Evolutionary conservation across 2,113 vertebrate genomes (phyloP).

Genomic region (Jaculus jaculus): DNA sequence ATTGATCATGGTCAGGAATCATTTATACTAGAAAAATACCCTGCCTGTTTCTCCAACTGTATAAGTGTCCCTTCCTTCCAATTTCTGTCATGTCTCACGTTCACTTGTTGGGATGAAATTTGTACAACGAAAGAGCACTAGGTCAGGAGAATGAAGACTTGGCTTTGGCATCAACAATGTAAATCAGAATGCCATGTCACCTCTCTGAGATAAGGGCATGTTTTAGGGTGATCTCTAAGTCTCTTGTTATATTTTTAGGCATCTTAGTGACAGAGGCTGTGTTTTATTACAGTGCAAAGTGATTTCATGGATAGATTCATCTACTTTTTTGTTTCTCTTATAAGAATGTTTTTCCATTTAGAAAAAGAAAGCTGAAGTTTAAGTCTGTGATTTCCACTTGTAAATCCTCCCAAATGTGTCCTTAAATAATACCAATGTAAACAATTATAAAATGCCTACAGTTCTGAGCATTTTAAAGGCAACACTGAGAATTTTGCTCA

Average conservation of each 20-base stretch:
- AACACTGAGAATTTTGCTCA: background rate
- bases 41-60: background rate
- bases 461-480: background rate
- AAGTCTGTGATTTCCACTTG: slow-evolving; percentile 14
- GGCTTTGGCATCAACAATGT: background rate
- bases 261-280: background rate
- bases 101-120: slow-evolving; percentile 1
- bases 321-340: slow-evolving; percentile 14
- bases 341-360: slow-evolving; percentile 6
- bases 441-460: background rate
- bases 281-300: background rate
- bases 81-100: background rate
- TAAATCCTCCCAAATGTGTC: slow-evolving; percentile 21
- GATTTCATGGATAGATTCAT: background rate
- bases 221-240: background rate
- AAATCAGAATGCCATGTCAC: background rate
- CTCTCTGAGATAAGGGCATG: background rate
- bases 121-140: background rate
- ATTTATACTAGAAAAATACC: background rate
- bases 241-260: slow-evolving; percentile 6
- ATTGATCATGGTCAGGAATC: background rate
- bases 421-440: slow-evolving; percentile 22
- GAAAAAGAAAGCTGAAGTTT: background rate
- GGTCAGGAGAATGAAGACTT: background rate
- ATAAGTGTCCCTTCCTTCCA: background rate